Conservation (phyloP, 2,888 invertebrate genomes). For the Calliphora vomitoria region DNA sequence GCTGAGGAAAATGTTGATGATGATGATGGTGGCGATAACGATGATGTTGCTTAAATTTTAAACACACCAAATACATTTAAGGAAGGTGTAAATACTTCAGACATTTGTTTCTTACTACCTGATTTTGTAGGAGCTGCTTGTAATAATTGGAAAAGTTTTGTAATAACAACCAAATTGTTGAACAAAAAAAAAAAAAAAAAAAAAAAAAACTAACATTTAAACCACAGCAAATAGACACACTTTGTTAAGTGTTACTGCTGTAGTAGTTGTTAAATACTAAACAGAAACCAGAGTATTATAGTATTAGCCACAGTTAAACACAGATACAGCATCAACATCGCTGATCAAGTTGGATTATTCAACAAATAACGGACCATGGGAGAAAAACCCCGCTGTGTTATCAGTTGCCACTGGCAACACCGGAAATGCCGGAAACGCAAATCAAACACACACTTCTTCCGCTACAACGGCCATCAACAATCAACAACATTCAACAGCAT, state of each 20-base stretch:
- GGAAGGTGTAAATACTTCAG: constrained; percentile 35
- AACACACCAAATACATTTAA: constrained; percentile 10
- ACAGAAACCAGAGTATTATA: background rate
- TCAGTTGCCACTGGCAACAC: constrained; percentile 77
- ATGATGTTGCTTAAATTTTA: constrained; percentile 56
- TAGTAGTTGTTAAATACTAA: constrained; percentile 9
- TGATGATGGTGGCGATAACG: constrained; percentile 45
- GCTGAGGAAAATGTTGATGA: background rate
- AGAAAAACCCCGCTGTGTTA: constrained; percentile 79
- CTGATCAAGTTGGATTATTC: constrained; percentile 81
- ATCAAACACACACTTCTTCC: constrained; percentile 74
- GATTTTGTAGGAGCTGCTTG: constrained; percentile 1
- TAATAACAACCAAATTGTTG: constrained; percentile 30
- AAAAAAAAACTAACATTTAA: constrained; percentile 23
- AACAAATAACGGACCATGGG: constrained; percentile 82
- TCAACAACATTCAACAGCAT: constrained; percentile 68
- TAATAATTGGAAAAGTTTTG: constrained; percentile 65
- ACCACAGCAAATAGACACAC: background rate
- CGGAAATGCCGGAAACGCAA: constrained; percentile 78
- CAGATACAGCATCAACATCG: constrained; percentile 5
- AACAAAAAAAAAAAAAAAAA: no score
- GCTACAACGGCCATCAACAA: constrained; percentile 43
- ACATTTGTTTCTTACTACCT: background rate
- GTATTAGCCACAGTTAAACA: background rate
- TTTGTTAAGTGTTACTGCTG: background rate